Base-by-base conservation (phyloP, 2,888 invertebrate species). In the Zaprionus obscuricornis region DNA sequence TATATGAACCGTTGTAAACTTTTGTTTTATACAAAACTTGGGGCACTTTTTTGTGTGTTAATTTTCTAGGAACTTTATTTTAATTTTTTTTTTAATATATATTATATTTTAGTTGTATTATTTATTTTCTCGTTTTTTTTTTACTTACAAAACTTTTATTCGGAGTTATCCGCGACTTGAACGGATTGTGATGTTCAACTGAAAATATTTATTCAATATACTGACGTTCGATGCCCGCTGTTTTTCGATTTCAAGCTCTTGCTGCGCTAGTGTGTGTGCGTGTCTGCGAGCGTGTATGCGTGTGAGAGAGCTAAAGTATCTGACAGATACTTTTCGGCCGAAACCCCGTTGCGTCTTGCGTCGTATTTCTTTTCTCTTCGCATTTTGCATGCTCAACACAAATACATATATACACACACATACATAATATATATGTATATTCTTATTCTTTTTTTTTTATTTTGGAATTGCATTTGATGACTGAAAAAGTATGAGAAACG, bases 141-240 rank as follows among this genome's bases (percentile, higher is more conserved):
- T 81, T 89, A 90, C 89, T 90, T 90, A 90, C 90, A 88, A 89
- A 89, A 89, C 88, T 88, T 87, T 86, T 89, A 89, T 87, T 89
- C 88, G 88, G 89, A 89, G 88, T 89, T 89, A 90, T 90, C 90
- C 90, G 90, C 90, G 90, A 90, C 90, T 90, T 90, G 89, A 90
- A 90, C 90, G 90, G 90, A 90, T 90, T 90, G 90, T 90, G 90
- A 90, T 90, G 90, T 90, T 90, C 90, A 90, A 91, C 90, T 90
- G 89, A 90, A 90, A 89, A 89, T 89, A 89, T 89, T 89, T 89
- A 87, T 87, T 87, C 86, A 88, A 88, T 86, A 88, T 87, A 89
- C 85, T 87, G 87, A 84, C 88, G 87, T 86, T 86, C 88, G 78
- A 85, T 81, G 85, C 87, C 66, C 70, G 86, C 73, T 60, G 66